Evolutionary conservation across 2,113 vertebrate genomes (phyloP).

Genomic region (Pimephales promelas): DNA sequence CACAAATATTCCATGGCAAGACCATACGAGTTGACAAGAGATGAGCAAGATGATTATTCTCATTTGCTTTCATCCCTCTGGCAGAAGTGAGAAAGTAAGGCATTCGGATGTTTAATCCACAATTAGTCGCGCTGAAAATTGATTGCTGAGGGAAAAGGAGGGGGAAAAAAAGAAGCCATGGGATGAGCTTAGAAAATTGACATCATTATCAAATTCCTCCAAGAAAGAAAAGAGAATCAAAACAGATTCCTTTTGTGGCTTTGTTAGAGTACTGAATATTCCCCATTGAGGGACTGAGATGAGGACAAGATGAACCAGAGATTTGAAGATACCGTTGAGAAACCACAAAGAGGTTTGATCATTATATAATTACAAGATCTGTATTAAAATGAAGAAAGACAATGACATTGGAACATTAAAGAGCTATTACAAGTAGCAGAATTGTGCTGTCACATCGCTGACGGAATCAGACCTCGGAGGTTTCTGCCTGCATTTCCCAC

Average conservation of each 20-base stretch:
- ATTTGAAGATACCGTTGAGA: background rate
- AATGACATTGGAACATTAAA: background rate
- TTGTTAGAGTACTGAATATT: conserved; percentile 47
- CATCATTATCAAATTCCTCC: conserved; percentile 60
- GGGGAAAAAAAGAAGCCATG: background rate
- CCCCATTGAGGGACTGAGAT: background rate
- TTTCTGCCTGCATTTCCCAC: background rate
- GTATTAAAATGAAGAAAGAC: conserved; percentile 7
- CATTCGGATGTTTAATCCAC: conserved; percentile 61
- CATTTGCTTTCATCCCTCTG: conserved; percentile 33
- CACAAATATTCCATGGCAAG: conserved; percentile 5
- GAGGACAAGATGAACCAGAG: conserved; percentile 36
- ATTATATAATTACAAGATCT: conserved; percentile 31
- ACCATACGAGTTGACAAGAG: conserved; percentile 19
- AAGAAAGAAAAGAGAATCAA: conserved; percentile 38
- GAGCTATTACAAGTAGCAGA: background rate
- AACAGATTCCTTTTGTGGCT: conserved; percentile 44
- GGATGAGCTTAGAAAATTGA: conserved; percentile 57
- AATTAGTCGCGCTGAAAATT: conserved; percentile 68
- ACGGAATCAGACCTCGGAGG: background rate
- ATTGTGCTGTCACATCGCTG: background rate
- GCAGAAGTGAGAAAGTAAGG: conserved; percentile 55
- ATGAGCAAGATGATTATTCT: conserved; percentile 34
- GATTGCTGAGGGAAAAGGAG: conserved; percentile 56
- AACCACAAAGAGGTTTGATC: conserved; percentile 28